Conservation (phyloP, 2,888 invertebrate species). For the Zygaena filipendulae region DNA sequence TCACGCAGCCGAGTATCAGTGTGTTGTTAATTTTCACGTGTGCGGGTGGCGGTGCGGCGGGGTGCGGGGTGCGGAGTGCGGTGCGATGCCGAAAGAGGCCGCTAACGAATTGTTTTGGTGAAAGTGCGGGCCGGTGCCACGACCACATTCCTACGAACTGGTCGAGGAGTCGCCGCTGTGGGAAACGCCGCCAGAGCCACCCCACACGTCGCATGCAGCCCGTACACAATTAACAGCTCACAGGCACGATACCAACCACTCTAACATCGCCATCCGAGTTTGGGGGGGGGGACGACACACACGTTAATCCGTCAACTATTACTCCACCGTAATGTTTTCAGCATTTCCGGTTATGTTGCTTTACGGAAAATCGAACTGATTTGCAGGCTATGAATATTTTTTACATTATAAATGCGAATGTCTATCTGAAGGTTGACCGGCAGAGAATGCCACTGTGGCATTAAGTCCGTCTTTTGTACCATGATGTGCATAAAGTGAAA, state of each 20-base stretch:
- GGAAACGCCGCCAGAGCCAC: slow-evolving; percentile 63
- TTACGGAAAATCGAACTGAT: too few species aligned
- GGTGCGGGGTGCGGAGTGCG: slow-evolving; percentile 44
- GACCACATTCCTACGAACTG: slow-evolving; percentile 68
- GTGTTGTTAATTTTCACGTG: slow-evolving; percentile 60
- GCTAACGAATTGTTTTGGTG: slow-evolving; percentile 70
- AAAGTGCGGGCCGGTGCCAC: slow-evolving; percentile 66
- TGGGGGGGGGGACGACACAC: too few species aligned
- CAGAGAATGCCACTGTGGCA: too few species aligned
- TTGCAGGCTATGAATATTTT: too few species aligned
- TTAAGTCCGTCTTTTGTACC: too few species aligned
- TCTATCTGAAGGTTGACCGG: too few species aligned
- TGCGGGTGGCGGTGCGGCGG: slow-evolving; percentile 43
- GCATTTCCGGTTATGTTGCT: too few species aligned
- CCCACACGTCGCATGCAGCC: slow-evolving; percentile 47
- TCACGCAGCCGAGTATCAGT: slow-evolving; percentile 47
- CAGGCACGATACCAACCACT: too few species aligned
- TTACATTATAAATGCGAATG: too few species aligned
- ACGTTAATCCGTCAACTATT: too few species aligned
- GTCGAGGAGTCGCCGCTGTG: slow-evolving; percentile 66
- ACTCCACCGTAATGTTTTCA: too few species aligned
- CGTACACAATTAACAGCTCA: slow-evolving; percentile 36
- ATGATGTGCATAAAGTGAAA: too few species aligned
- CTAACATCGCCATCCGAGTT: slow-evolving; percentile 26
- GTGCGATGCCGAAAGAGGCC: slow-evolving; percentile 64